Evolutionary conservation across 2,888 invertebrate genomes (phyloP), one percentile per base, ranked within the genome.

Genomic region (Dendrolimus houi): DNA sequence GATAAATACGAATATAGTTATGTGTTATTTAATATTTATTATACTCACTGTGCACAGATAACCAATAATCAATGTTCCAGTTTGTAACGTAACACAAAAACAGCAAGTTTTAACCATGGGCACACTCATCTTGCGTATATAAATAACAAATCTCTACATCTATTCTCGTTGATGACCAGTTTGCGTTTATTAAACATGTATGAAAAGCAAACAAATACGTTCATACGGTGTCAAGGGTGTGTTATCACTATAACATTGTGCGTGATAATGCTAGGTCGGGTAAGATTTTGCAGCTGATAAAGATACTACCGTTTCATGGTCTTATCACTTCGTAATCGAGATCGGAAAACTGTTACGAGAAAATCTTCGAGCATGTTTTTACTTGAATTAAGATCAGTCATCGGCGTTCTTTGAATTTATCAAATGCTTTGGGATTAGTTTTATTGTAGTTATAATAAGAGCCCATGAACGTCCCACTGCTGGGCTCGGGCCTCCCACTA

Each of bases 61-160:
- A 54, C 83, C 89, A 61, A 88, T 89, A 54, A 88, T 70, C 59
- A 90, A 67, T 1, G 88, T 87, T 10, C 87, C 89, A 0, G 80
- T 86, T 14, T 85, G 84, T 55, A 89, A 62, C 57, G 68, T 80
- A 9, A 71, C 81, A 55, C 84, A 84, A 61, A 65, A 86, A 60
- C 89, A 90, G 59, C 88, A 90, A 3, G 65, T 81, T 12, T 79
- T 80, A 62, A 89, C 77, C 72, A 87, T 86, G 1, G 89, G 89
- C 60, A 89, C 86, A 59, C 89, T 75, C 89, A 90, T 89, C 59
- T 62, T 66, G 10, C 52, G 13, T 13, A 40, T 40, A 54, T 17
- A 54, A 56, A 56, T 41, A 41, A 13, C 17, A 55, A 52, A 8
- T 52, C 55, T 8, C 29, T 47, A 47, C 10, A 47, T 9, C 47